phyloP scores from a whole-genome alignment of 2,888 invertebrate genomes.

The Tipula vernalis region DNA sequence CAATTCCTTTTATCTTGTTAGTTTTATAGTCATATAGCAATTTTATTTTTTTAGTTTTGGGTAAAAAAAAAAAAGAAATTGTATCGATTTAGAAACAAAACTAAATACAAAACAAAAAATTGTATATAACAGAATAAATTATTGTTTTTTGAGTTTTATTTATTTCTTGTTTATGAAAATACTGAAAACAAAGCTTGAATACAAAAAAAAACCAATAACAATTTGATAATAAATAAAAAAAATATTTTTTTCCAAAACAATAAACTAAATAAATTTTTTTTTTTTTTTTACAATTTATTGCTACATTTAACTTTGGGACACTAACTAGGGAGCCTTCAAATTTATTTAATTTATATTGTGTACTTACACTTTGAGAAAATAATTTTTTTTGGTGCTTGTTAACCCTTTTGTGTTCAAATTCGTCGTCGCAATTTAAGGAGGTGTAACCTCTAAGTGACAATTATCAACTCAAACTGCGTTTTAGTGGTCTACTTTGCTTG shows the following conservation, averaged over 20 bases:
- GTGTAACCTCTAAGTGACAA: neutral
- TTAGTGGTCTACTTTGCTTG: neutral
- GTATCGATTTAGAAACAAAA: conserved; percentile 4
- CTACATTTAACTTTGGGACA: conserved; percentile 4
- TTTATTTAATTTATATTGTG: neutral
- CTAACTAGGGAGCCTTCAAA: neutral
- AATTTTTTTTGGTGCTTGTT: neutral
- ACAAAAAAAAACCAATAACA: neutral
- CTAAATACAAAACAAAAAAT: neutral
- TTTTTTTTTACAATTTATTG: neutral
- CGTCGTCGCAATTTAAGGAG: neutral
- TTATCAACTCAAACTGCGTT: neutral
- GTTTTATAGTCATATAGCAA: neutral
- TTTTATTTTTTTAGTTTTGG: neutral
- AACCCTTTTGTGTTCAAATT: neutral
- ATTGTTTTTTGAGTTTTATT: neutral
- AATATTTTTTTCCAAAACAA: neutral
- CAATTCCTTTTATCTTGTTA: neutral
- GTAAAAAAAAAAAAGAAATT: neutral
- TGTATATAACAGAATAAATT: neutral
- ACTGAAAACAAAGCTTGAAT: neutral
- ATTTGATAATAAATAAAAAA: neutral
- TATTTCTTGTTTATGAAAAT: neutral
- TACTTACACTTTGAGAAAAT: neutral
- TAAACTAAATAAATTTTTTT: neutral